Percentiles rank a stretch among this genome's conserved stretches.
Evolutionary conservation across 2,888 invertebrate genomes (phyloP).

Genomic region (Flabesymbios commensalis): DNA sequence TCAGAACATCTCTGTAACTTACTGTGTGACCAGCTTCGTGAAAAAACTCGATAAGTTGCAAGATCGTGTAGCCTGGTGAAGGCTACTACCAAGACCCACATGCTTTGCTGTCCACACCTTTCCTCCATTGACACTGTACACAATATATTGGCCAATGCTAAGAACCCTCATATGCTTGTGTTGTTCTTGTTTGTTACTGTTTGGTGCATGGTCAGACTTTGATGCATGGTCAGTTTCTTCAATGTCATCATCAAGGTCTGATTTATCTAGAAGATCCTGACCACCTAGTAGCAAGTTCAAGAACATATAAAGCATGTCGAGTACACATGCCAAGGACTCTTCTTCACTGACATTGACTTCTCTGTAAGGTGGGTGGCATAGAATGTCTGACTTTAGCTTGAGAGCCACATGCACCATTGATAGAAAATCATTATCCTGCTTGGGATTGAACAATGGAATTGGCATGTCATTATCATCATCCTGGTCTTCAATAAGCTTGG

Average conservation of each 20-base stretch:
- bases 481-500: too few relatives aligned
- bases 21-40: constrained; percentile 12
- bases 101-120: constrained; percentile 9
- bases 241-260: constrained; percentile 4
- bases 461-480: background rate
- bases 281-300: constrained; percentile 9
- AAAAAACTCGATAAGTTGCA: constrained; percentile 10
- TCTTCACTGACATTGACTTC: background rate
- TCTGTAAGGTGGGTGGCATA: background rate
- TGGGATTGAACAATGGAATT: background rate
- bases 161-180: background rate
- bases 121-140: too few relatives aligned
- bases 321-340: background rate
- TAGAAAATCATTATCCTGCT: constrained; percentile 3
- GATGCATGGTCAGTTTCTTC: too few relatives aligned
- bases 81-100: constrained; percentile 9
- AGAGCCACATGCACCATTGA: constrained; percentile 10
- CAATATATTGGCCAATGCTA: too few relatives aligned
- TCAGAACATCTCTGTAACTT: constrained; percentile 10
- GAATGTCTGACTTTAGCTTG: background rate
- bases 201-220: too few relatives aligned
- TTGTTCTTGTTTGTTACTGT: background rate
- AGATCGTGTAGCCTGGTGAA: constrained; percentile 13
- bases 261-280: background rate
- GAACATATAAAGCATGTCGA: constrained; percentile 15